phyloP scores from a whole-genome alignment of 2,113 vertebrate genomes.

The Zosterops borbonicus region DNA sequence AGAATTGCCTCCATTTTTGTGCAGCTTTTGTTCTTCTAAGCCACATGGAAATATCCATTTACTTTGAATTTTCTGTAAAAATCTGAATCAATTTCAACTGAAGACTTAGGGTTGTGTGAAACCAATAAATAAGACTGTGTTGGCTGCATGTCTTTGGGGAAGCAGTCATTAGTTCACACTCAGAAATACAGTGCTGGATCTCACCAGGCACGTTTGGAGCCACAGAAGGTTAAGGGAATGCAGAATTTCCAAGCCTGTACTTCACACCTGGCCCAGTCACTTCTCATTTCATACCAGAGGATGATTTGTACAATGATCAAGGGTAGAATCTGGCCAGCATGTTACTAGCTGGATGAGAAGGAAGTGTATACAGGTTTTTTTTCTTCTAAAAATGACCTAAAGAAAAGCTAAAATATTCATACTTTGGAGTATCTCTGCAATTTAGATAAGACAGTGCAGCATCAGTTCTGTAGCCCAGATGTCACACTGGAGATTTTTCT shows the following conservation, averaged over 20 bases:
- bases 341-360: background rate
- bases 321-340: background rate
- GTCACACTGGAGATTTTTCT: background rate
- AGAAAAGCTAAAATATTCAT: background rate
- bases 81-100: background rate
- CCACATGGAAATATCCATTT: background rate
- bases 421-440: background rate
- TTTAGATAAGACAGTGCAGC: background rate
- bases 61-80: conserved; percentile 3
- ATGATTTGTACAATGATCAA: background rate
- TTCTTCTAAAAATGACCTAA: background rate
- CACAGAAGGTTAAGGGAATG: background rate
- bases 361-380: background rate
- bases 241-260: background rate
- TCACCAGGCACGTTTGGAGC: background rate
- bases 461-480: background rate
- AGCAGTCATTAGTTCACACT: background rate
- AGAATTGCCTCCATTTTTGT: background rate
- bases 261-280: background rate
- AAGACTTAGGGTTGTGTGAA: background rate
- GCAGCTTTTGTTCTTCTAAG: background rate
- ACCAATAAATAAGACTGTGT: background rate
- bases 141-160: background rate
- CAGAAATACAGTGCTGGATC: background rate
- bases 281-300: background rate